These are phyloP conservation scores for Hiodon tergisus DNA, from an alignment of 2,113 vertebrate species.

Conservation along the genomic window DNA sequence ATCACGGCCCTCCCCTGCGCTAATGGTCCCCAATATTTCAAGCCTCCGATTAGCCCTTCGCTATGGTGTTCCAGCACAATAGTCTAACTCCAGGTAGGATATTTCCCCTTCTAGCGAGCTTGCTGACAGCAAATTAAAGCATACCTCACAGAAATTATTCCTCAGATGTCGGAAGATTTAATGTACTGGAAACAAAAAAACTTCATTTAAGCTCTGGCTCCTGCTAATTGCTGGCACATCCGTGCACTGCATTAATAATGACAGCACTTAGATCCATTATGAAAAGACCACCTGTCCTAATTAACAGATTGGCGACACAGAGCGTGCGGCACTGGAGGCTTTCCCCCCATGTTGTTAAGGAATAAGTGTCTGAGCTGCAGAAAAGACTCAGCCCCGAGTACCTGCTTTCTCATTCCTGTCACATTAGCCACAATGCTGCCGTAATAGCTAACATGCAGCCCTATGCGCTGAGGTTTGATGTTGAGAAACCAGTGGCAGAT, in stretches of 20 bases:
- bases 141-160: no score
- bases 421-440: no score
- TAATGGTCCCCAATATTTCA: no score
- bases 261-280: conserved; percentile 12
- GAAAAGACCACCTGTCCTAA: conserved; percentile 26
- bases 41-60: no score
- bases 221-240: not conserved
- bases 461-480: not conserved
- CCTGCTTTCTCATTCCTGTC: no score
- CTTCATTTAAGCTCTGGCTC: not conserved
- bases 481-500: not conserved
- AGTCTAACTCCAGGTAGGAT: no score
- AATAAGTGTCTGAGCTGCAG: not conserved
- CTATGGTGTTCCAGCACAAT: no score
- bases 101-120: no score
- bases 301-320: not conserved
- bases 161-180: no score
- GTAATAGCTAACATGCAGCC: not conserved
- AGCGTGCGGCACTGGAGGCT: not conserved
- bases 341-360: not conserved
- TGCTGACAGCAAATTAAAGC: no score
- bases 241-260: not conserved
- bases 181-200: no score
- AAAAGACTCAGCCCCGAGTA: not conserved
- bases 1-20: no score